Percentiles rank a stretch among this genome's conserved stretches.
These are phyloP conservation scores for Clamator glandarius DNA, from an alignment of 2,797 vertebrate genomes.

Conservation along the genomic window DNA sequence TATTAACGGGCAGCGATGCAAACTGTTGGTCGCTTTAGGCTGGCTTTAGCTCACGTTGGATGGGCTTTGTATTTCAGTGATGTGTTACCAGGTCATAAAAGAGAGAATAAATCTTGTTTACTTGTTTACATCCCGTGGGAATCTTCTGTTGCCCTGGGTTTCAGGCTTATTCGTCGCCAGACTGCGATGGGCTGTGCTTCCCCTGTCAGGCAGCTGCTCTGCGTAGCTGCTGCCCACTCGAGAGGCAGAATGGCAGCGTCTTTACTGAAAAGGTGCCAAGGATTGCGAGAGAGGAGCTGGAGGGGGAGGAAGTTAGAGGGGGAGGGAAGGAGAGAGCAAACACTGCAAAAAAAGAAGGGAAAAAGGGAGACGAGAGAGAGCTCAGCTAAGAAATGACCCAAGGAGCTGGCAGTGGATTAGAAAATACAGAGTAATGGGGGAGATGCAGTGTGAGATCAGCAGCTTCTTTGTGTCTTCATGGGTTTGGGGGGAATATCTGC, in stretches of 20 bases:
- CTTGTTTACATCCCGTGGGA: slow-evolving; percentile 54
- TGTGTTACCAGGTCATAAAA: not conserved
- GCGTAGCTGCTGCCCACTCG: slow-evolving; percentile 1
- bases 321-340: not conserved
- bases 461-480: not conserved
- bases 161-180: not conserved
- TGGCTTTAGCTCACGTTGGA: not conserved
- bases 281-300: not conserved
- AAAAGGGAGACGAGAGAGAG: not conserved
- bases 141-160: not conserved
- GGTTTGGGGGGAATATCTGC: not conserved
- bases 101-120: slow-evolving; percentile 51
- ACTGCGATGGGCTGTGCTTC: not conserved
- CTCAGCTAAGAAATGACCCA: not conserved
- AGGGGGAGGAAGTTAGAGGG: not conserved
- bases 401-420: not conserved
- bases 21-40: not conserved
- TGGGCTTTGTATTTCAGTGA: not conserved
- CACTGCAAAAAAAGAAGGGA: not conserved
- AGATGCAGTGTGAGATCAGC: not conserved
- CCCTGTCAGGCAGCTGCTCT: not conserved
- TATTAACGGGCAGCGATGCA: not conserved
- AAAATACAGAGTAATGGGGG: not conserved
- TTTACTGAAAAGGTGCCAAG: not conserved
- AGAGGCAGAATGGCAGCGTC: not conserved